These are phyloP conservation scores for Blastomussa wellsi DNA, from an alignment of 92 coral and sea anemone genomes.

Conservation along the genomic window DNA sequence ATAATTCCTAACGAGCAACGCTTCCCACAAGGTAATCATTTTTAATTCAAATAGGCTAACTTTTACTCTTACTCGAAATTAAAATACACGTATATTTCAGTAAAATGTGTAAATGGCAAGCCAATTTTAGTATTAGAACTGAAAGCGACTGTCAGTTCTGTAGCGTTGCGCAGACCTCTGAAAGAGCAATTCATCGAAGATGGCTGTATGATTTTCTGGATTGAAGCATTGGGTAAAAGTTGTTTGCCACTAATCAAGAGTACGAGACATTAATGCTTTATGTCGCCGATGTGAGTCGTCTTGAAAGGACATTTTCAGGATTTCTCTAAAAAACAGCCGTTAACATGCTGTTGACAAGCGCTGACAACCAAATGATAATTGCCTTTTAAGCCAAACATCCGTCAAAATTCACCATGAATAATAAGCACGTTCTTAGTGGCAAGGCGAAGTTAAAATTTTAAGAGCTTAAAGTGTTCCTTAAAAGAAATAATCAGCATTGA, in stretches of 20 bases:
- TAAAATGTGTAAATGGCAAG: not conserved
- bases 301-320: not conserved
- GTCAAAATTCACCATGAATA: not conserved
- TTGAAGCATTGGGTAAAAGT: not conserved
- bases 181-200: not conserved
- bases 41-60: not conserved
- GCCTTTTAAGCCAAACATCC: not conserved
- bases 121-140: constrained; percentile 9
- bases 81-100: not conserved
- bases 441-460: not conserved
- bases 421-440: not conserved
- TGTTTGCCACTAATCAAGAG: not conserved
- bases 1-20: not conserved
- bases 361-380: not conserved
- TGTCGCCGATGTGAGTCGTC: not conserved
- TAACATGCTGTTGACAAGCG: not conserved
- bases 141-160: constrained; percentile 7
- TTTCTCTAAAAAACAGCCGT: not conserved
- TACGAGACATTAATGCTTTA: not conserved
- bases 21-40: not conserved
- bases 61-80: constrained; percentile 1
- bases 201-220: not conserved
- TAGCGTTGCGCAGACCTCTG: not conserved
- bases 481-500: not conserved
- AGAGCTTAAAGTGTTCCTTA: not conserved